Evolutionary conservation across 2,797 vertebrate species (phyloP).

Genomic region (Notolepis coatsorum): DNA sequence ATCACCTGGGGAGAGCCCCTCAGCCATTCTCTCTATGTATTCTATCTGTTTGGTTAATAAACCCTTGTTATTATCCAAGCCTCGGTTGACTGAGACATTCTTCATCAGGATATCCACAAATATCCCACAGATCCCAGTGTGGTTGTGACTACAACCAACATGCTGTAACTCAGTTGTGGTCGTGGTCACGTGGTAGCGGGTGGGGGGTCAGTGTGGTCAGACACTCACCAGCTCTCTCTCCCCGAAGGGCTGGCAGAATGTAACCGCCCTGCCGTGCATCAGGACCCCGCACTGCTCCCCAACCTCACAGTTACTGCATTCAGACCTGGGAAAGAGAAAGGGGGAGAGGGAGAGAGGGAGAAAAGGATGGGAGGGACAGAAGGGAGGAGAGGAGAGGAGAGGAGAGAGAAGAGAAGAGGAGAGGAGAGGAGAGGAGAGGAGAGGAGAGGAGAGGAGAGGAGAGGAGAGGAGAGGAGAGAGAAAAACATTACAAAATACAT

Average conservation of each 20-base stretch:
- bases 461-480: not conserved
- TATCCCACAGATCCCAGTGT: slow-evolving; percentile 10
- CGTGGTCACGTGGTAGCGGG: slow-evolving; percentile 38
- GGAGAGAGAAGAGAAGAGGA: not conserved
- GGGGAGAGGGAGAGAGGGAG: not conserved
- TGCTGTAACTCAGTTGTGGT: slow-evolving; percentile 36
- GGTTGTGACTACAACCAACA: slow-evolving; percentile 5
- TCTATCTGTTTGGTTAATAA: no score
- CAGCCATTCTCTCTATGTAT: no score
- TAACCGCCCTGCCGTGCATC: slow-evolving; percentile 92
- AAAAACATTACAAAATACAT: not conserved
- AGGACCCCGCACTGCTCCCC: slow-evolving; percentile 93
- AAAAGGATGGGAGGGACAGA: not conserved
- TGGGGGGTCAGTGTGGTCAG: slow-evolving; percentile 45
- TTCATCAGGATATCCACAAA: no score
- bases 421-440: not conserved
- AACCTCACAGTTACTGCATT: slow-evolving; percentile 91
- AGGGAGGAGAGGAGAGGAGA: not conserved
- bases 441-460: not conserved
- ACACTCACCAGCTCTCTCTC: slow-evolving; percentile 92
- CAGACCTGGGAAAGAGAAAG: slow-evolving; percentile 80
- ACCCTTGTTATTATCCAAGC: no score
- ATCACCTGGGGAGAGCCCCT: no score
- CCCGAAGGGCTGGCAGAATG: slow-evolving; percentile 95
- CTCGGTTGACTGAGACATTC: no score